These are phyloP conservation scores for Macaria liturata DNA, from an alignment of 2,888 invertebrate species.

Conservation along the genomic window DNA sequence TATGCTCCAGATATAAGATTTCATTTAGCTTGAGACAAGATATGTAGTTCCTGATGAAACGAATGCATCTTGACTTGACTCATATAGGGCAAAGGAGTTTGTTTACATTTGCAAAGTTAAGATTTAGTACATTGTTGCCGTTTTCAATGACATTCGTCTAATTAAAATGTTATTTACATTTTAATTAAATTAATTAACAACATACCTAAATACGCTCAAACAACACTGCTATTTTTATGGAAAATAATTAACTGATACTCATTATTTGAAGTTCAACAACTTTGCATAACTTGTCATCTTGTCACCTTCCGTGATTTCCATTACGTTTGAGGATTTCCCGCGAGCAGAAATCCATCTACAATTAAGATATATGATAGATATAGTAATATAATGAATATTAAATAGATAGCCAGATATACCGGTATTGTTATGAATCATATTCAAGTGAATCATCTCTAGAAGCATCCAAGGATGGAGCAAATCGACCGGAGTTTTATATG, in stretches of 20 bases:
- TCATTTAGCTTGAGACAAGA: slow-evolving; percentile 6
- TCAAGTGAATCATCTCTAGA: slow-evolving; percentile 15
- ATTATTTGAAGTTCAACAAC: no score
- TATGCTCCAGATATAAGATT: slow-evolving; percentile 13
- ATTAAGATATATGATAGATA: no score
- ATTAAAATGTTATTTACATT: slow-evolving; percentile 1
- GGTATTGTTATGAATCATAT: slow-evolving; percentile 9
- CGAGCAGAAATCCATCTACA: no score
- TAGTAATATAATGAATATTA: no score
- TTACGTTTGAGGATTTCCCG: no score
- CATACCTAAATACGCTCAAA: no score
- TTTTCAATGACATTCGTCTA: slow-evolving; percentile 8
- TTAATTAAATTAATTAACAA: not conserved
- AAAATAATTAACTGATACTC: no score
- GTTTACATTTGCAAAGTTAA: slow-evolving; percentile 25
- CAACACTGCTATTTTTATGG: no score
- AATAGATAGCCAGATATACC: no score
- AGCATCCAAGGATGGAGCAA: slow-evolving; percentile 9
- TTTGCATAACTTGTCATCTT: no score
- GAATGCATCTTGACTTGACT: not conserved
- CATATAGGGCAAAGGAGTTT: slow-evolving; percentile 18
- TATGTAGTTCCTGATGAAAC: slow-evolving; percentile 16
- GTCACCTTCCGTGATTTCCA: no score
- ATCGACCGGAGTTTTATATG: slow-evolving; percentile 6
- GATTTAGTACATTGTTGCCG: slow-evolving; percentile 19